Base-by-base conservation (phyloP, 2,888 invertebrate species). In the Alitta virens region DNA sequence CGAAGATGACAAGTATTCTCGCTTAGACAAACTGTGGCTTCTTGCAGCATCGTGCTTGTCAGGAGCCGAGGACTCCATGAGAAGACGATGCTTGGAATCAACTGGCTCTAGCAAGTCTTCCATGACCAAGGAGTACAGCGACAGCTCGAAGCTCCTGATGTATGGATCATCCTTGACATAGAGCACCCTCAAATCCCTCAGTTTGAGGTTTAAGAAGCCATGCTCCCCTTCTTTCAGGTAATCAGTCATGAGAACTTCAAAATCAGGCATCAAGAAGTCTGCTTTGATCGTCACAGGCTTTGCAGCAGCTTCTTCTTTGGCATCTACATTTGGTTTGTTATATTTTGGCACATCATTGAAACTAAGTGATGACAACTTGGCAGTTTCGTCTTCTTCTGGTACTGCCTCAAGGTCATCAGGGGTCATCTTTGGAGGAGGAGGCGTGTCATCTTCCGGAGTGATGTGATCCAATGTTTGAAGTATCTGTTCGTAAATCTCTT, bases 401-500 rank as follows among this genome's bases (percentile, higher is more conserved):
- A 50, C 25, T 18, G 33, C 43, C 1, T 24, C 21, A 12, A 52
- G 21, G n/a, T 51, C 18, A 14, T 38, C 46, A 2, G 42, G 23
- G 12, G 42, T 24, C 16, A 24, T 50, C 26, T 49, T 26, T 14
- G 21, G 21, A 2, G 21, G 18, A 14, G 52, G 46, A 21, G 24
- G 33, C 3, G 21, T 23, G 24, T 65, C 49, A 55, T 64, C 63
- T 9, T 24, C 33, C n/a, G 68, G 67, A 21, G 77, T 73, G 24
- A 80, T 62, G 64, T 80, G 75, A 63, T 82, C 79, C 54, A 80
- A 53, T 0, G 83, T 82, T 62, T 81, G 74, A 33, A 94, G 83
- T 51, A 96, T 84, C 82, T 95, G 95, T 78, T 93, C 91, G 81
- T 94, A 96, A 79, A 95, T 94, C 59, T 88, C 87, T 56, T 93